Evolutionary conservation across 2,113 vertebrate species (phyloP).

Genomic region (Symphodus melops): DNA sequence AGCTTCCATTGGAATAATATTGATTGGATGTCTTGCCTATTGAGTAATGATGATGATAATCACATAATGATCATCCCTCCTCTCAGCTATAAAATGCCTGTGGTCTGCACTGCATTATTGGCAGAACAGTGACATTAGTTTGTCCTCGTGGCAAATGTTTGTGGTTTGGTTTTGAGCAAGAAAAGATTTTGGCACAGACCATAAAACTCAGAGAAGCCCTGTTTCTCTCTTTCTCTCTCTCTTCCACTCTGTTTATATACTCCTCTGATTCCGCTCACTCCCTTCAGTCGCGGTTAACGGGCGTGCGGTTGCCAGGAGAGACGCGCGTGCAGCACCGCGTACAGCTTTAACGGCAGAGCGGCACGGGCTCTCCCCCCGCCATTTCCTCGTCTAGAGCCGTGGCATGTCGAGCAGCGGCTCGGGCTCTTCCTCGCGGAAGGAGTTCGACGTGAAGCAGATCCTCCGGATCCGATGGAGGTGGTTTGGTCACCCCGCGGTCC

Average conservation of each 20-base stretch:
- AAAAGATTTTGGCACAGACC: conserved; percentile 21
- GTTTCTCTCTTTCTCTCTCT: neutral
- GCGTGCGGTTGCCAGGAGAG: conserved; percentile 91
- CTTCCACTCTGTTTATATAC: conserved; percentile 20
- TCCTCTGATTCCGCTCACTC: conserved; percentile 41
- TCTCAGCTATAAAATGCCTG: conserved; percentile 14
- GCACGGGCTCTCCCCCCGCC: conserved; percentile 75
- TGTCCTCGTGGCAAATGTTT: conserved; percentile 50
- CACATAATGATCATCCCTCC: neutral
- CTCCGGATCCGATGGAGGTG: conserved; percentile 97
- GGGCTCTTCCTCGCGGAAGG: conserved; percentile 89
- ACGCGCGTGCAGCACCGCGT: conserved; percentile 71
- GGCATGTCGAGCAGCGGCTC: conserved; percentile 92
- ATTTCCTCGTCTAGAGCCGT: conserved; percentile 70
- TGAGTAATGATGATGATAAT: conserved; percentile 24
- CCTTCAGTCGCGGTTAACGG: conserved; percentile 66
- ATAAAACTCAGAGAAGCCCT: conserved; percentile 17
- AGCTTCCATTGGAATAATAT: neutral
- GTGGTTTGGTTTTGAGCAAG: conserved; percentile 24
- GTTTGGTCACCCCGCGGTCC: conserved; percentile 93
- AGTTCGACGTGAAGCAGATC: conserved; percentile 99
- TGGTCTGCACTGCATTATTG: conserved; percentile 15
- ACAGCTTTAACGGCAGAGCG: conserved; percentile 47
- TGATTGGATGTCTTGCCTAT: conserved; percentile 12
- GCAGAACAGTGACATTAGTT: conserved; percentile 37